phyloP scores from a whole-genome alignment of 2,113 vertebrate genomes.

The Ceyx melanurus region DNA sequence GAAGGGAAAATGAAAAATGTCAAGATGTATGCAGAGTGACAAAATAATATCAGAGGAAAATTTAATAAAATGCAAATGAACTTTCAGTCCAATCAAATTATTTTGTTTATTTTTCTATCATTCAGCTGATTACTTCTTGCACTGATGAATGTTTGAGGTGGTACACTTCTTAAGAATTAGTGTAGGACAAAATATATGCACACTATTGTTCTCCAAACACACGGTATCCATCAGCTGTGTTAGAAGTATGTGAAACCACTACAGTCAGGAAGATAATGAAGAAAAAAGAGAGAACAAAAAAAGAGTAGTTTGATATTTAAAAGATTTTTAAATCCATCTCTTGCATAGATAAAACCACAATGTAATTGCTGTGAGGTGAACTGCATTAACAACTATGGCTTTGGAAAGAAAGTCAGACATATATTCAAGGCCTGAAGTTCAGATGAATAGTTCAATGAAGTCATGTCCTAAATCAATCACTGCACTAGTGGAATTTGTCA shows the following conservation, averaged over 20 bases:
- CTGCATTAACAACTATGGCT: conserved; percentile 13
- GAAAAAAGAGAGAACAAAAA: not conserved
- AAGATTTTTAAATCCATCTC: conserved; percentile 42
- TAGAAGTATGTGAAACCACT: not conserved
- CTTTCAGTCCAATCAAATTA: not conserved
- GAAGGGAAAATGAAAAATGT: conserved; percentile 14
- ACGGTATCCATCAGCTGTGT: not conserved
- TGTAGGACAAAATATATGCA: not conserved
- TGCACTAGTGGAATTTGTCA: conserved; percentile 24
- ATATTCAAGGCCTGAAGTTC: conserved; percentile 8
- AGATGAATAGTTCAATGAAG: not conserved
- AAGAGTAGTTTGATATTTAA: conserved; percentile 2
- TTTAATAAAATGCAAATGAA: not conserved
- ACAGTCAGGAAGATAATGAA: not conserved
- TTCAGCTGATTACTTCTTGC: not conserved
- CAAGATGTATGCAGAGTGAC: not conserved
- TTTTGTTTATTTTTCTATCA: not conserved
- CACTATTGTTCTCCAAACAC: not conserved
- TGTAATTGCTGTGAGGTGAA: conserved; percentile 39
- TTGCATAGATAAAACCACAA: conserved; percentile 42
- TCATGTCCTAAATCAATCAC: conserved; percentile 25
- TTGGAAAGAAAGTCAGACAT: conserved; percentile 47
- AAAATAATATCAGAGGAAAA: not conserved
- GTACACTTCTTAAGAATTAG: not conserved
- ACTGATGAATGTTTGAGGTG: not conserved